Conservation (phyloP, 2,113 vertebrate genomes). For the Sylvicapra grimmia region DNA sequence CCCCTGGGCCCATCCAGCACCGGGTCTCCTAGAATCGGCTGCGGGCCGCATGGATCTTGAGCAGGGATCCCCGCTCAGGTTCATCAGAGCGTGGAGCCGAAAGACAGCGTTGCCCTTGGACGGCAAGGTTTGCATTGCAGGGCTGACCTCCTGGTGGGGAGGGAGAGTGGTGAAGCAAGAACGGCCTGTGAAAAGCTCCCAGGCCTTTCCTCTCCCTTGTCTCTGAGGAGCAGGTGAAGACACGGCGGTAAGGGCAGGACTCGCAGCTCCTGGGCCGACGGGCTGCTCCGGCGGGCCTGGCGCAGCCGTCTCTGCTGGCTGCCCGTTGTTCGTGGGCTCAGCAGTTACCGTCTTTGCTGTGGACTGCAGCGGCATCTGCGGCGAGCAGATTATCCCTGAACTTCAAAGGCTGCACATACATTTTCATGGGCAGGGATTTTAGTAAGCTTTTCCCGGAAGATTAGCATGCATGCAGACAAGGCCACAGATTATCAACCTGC, state of each 20-base stretch:
- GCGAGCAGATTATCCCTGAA: fast-evolving
- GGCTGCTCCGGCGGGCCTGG: fast-evolving
- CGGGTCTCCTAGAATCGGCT: neutral
- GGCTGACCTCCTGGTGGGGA: neutral
- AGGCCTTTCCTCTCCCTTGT: neutral
- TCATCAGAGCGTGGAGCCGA: neutral
- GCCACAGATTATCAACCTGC: fast-evolving
- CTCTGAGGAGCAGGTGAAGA: fast-evolving
- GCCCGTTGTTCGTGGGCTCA: fast-evolving
- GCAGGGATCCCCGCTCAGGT: neutral
- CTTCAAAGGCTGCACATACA: fast-evolving
- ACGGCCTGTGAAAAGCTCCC: neutral
- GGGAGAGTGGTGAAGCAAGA: neutral
- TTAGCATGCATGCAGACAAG: fast-evolving
- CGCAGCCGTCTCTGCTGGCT: fast-evolving
- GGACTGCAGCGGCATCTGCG: fast-evolving
- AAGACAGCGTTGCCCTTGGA: neutral
- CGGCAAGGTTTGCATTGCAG: neutral
- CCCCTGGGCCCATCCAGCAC: neutral
- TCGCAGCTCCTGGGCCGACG: fast-evolving
- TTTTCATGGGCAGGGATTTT: fast-evolving
- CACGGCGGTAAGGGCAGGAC: fast-evolving
- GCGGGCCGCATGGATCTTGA: fast-evolving
- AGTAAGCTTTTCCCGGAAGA: neutral
- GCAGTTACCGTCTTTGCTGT: fast-evolving